Evolutionary conservation across 2,113 vertebrate genomes (phyloP).

Genomic region (Pelecanoides urinatrix): DNA sequence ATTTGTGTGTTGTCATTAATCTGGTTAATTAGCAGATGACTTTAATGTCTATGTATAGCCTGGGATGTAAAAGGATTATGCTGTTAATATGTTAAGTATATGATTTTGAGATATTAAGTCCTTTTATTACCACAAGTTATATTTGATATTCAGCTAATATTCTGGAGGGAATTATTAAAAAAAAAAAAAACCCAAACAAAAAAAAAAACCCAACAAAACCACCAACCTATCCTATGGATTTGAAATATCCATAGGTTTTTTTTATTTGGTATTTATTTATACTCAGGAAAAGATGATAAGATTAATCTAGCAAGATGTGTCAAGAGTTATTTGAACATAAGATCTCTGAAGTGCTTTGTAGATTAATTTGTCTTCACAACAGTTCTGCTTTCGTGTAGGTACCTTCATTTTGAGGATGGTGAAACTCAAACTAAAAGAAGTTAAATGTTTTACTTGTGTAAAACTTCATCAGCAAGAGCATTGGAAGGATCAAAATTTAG

Average conservation of each 20-base stretch:
- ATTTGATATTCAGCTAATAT: background rate
- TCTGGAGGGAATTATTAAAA: background rate
- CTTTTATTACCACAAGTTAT: background rate
- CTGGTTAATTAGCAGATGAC: constrained; percentile 35
- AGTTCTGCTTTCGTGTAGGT: background rate
- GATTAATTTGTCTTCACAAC: background rate
- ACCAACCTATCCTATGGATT: background rate
- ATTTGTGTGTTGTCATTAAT: background rate
- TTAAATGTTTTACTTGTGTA: background rate
- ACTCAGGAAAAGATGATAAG: background rate
- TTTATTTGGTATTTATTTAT: background rate
- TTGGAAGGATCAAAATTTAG: background rate
- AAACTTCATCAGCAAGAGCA: background rate
- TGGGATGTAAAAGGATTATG: background rate
- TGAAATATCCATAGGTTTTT: background rate
- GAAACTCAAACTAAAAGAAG: background rate
- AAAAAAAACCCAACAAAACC: too few relatives aligned
- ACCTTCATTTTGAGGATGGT: background rate
- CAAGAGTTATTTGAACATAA: accelerated
- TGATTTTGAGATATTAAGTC: background rate
- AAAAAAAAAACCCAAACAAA: background rate
- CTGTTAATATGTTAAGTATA: background rate
- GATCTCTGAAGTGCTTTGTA: background rate
- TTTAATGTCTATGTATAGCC: constrained; percentile 33
- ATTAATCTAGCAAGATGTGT: background rate